Conservation (phyloP, 2,113 vertebrate genomes). For the Uria lomvia region DNA sequence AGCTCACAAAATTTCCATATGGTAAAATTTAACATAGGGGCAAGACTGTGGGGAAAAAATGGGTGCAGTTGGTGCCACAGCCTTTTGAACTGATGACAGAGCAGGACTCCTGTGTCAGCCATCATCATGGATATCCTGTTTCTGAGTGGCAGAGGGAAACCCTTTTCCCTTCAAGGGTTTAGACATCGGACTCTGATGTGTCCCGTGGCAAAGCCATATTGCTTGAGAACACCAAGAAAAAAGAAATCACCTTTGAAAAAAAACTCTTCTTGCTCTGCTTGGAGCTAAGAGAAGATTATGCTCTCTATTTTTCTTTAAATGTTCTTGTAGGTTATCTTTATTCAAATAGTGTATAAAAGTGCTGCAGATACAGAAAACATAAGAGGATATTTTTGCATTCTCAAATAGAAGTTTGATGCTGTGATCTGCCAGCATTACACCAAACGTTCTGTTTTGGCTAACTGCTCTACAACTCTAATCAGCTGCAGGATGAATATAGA, state of each 20-base stretch:
- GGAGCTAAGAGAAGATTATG: background rate
- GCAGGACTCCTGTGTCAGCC: background rate
- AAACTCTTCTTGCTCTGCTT: background rate
- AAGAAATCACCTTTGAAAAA: background rate
- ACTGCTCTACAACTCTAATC: background rate
- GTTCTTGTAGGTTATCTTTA: background rate
- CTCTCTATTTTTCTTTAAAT: background rate
- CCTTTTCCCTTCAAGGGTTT: background rate
- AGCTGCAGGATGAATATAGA: background rate
- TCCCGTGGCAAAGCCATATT: background rate
- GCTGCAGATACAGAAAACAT: background rate
- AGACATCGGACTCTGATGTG: background rate
- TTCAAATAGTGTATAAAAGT: background rate
- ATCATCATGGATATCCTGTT: background rate
- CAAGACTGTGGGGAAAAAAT: background rate
- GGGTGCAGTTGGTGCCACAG: background rate
- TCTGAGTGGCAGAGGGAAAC: background rate
- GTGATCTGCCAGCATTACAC: background rate
- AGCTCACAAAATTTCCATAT: background rate
- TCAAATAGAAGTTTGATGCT: background rate
- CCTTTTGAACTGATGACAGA: background rate
- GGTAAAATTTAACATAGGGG: background rate
- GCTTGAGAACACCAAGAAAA: background rate
- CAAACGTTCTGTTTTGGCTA: background rate
- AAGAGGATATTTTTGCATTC: background rate